Evolutionary conservation across 2,797 vertebrate species (phyloP), one percentile per base, ranked within the genome.

Genomic region (Linurgus olivaceus): DNA sequence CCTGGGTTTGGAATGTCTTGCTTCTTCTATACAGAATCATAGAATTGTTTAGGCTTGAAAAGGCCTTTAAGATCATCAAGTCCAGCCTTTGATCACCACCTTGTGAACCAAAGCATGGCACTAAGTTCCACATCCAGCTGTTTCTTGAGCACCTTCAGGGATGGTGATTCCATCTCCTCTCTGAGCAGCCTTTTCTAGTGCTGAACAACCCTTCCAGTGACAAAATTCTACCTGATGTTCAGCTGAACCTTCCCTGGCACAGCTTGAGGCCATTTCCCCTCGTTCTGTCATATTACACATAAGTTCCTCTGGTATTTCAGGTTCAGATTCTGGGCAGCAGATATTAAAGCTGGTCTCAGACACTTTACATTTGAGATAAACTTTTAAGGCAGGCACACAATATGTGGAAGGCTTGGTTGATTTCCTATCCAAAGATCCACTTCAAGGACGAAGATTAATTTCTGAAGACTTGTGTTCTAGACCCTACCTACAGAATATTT

Each of bases 81-180:
- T 26, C 37, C 37, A 23, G 26, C n/a, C 29, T 51, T 45, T 58
- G 7, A 31, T 35, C 17, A 35, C 6, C 20, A 8, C 17, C 21
- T 45, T 35, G 38, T 35, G 57, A 77, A 12, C 4, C 25, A 33
- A 17, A 26, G 12, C 0, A 0, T 37, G 66, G 28, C 24, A 29
- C 13, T 11, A 11, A 63, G 29, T 33, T 10, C 7, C 44, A 33
- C 2, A 0, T 26, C 17, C 57, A 38, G 13, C 0, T 50, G 4
- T 33, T 40, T 6, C 10, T 40, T 31, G 23, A 45, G 2, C 20
- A 19, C 12, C 20, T 65, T 33, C 38, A 45, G 33, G 29, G 33
- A 19, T 16, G 17, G 12, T 58, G 58, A 31, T 18, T 65, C 38
- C 28, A 38, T 20, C 37, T 57, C n/a, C n/a, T 23, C 57, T 38